Evolutionary conservation across 1,140 invertebrate species (phyloP).

Genomic region (Eumaeus atala): DNA sequence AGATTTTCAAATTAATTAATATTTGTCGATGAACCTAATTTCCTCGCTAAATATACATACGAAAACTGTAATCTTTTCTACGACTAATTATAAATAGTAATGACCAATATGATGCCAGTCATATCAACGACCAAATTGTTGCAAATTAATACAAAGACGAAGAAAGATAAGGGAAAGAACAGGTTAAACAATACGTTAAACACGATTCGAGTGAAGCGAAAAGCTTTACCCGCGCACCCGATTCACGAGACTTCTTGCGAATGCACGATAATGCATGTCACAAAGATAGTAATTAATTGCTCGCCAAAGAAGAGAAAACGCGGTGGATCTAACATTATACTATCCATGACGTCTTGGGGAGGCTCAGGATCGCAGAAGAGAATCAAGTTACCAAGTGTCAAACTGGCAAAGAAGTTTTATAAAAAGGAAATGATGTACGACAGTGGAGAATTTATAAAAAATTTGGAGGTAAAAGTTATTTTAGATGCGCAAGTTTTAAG

Average conservation of each 20-base stretch:
- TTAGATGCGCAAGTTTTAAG: not conserved
- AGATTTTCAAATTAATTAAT: no score
- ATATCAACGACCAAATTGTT: constrained; percentile 54
- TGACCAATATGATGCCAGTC: constrained; percentile 43
- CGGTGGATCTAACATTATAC: constrained; percentile 42
- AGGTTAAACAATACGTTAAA: constrained; percentile 10
- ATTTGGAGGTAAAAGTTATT: constrained; percentile 51
- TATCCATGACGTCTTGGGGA: constrained; percentile 47
- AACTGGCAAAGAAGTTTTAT: constrained; percentile 33
- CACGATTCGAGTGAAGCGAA: constrained; percentile 27
- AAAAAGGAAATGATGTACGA: constrained; percentile 41
- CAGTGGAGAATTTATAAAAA: constrained; percentile 59
- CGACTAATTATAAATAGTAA: not conserved
- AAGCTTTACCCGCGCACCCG: constrained; percentile 30
- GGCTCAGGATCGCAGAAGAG: constrained; percentile 40
- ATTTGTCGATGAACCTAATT: no score
- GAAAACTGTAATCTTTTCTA: not conserved
- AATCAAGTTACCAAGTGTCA: constrained; percentile 45
- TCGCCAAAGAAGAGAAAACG: constrained; percentile 47
- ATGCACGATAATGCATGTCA: constrained; percentile 50
- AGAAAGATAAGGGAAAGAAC: constrained; percentile 32
- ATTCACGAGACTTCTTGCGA: constrained; percentile 34
- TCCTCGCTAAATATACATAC: no score
- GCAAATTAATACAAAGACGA: constrained; percentile 40
- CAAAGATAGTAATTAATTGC: constrained; percentile 50